These are phyloP conservation scores for Chalcosyrphus nemorum DNA, from an alignment of 2,888 invertebrate genomes.

Conservation along the genomic window DNA sequence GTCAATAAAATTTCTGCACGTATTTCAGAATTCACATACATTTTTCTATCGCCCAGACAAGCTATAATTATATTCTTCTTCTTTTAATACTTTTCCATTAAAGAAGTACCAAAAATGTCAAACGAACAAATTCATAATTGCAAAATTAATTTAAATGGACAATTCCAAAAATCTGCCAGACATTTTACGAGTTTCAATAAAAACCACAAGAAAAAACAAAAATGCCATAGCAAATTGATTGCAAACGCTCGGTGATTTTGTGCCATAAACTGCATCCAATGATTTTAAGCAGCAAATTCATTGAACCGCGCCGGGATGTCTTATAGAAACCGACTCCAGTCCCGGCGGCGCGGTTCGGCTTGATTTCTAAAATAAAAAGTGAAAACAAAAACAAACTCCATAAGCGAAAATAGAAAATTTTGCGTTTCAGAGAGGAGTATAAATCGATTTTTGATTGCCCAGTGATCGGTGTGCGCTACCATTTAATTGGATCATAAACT, in stretches of 20 bases:
- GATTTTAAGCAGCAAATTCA: conserved; percentile 40
- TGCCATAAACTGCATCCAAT: conserved; percentile 47
- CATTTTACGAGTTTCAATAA: conserved; percentile 18
- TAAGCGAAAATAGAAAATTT: conserved; percentile 12
- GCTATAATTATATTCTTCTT: not conserved
- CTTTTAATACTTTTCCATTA: not conserved
- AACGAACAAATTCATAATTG: conserved; percentile 25
- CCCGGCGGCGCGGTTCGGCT: not conserved
- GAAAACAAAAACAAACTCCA: conserved; percentile 1
- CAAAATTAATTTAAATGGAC: conserved; percentile 37
- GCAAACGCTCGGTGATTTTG: conserved; percentile 28
- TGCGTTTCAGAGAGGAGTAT: conserved; percentile 24
- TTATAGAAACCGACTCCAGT: conserved; percentile 1
- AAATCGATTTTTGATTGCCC: conserved; percentile 66
- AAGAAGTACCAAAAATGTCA: conserved; percentile 9
- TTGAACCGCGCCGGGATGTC: conserved; percentile 5
- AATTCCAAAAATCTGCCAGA: not conserved
- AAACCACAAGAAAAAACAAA: not conserved
- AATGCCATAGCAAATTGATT: conserved; percentile 36
- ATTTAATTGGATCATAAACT: conserved; percentile 68
- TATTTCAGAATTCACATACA: not conserved
- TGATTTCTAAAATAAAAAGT: not conserved
- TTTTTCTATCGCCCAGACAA: not conserved
- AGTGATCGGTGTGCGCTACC: conserved; percentile 57
- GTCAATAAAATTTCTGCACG: not conserved